Conservation (phyloP, 2,888 invertebrate species). For the Ctenicera cuprea region DNA sequence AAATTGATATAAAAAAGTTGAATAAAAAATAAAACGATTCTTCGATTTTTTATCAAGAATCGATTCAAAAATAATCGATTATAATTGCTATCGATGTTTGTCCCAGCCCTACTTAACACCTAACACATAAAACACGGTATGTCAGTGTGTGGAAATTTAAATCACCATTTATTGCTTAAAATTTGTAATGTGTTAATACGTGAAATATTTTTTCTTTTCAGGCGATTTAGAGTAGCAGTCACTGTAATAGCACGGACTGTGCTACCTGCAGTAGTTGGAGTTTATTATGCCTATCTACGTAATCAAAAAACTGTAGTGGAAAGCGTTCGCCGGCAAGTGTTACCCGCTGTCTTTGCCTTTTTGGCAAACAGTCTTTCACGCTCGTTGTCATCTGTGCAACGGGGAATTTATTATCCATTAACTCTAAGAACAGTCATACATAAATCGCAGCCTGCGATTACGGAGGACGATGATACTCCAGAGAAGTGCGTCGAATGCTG, state of each 20-base stretch:
- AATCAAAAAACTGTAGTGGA: slow-evolving; percentile 68
- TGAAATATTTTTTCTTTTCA: slow-evolving; percentile 63
- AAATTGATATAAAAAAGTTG: no score
- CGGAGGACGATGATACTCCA: slow-evolving; percentile 54
- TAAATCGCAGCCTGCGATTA: slow-evolving; percentile 15
- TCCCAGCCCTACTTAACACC: no score
- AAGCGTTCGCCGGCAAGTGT: slow-evolving; percentile 65
- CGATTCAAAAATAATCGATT: no score
- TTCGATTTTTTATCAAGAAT: no score
- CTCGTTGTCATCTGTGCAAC: slow-evolving; percentile 69
- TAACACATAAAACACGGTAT: no score
- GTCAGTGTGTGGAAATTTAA: no score
- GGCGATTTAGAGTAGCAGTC: slow-evolving; percentile 68
- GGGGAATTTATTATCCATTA: slow-evolving; percentile 63
- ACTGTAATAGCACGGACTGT: slow-evolving; percentile 66
- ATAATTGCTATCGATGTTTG: no score
- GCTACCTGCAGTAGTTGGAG: slow-evolving; percentile 67
- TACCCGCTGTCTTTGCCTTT: slow-evolving; percentile 69
- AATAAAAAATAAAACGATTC: no score
- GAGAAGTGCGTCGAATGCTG: slow-evolving; percentile 70
- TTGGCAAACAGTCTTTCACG: slow-evolving; percentile 69
- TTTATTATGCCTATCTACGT: slow-evolving; percentile 68
- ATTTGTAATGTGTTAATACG: no score
- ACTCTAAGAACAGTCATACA: slow-evolving; percentile 34
- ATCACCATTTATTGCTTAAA: no score